Evolutionary conservation across 2,797 vertebrate genomes (phyloP).

Genomic region (Sphenodon punctatus): DNA sequence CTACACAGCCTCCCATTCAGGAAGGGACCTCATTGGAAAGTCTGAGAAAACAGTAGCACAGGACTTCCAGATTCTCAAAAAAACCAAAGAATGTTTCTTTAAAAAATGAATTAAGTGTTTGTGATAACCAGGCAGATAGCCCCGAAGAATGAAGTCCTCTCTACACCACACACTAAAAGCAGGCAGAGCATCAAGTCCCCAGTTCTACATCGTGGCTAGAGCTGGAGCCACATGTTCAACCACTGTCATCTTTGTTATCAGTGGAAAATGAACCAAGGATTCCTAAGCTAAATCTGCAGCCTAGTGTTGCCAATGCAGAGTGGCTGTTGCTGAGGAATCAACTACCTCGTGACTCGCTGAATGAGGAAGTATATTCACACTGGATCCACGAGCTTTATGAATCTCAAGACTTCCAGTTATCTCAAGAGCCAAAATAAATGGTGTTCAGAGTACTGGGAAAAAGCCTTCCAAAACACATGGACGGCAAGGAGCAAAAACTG

Average conservation of each 20-base stretch:
- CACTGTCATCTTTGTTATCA: not conserved
- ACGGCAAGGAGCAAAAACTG: not conserved
- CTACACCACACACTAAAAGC: not conserved
- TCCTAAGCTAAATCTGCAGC: too few species aligned
- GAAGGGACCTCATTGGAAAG: slow-evolving; percentile 63
- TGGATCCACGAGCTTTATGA: too few species aligned
- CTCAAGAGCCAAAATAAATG: too few species aligned
- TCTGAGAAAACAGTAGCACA: slow-evolving; percentile 43
- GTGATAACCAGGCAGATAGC: not conserved
- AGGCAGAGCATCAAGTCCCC: not conserved
- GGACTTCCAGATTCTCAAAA: slow-evolving; percentile 45
- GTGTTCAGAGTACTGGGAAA: too few species aligned
- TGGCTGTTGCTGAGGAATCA: too few species aligned
- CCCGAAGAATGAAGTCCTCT: not conserved
- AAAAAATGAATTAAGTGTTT: not conserved
- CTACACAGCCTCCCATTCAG: slow-evolving; percentile 15
- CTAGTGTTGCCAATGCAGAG: too few species aligned
- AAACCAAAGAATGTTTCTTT: slow-evolving; percentile 42
- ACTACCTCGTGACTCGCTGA: too few species aligned
- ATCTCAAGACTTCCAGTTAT: too few species aligned
- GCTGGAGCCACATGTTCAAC: not conserved
- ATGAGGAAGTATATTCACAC: too few species aligned
- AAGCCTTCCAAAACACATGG: not conserved
- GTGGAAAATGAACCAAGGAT: not conserved
- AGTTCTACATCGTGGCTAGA: fast-evolving